Evolutionary conservation across 2,797 vertebrate genomes (phyloP).

Genomic region (Rhincodon typus): DNA sequence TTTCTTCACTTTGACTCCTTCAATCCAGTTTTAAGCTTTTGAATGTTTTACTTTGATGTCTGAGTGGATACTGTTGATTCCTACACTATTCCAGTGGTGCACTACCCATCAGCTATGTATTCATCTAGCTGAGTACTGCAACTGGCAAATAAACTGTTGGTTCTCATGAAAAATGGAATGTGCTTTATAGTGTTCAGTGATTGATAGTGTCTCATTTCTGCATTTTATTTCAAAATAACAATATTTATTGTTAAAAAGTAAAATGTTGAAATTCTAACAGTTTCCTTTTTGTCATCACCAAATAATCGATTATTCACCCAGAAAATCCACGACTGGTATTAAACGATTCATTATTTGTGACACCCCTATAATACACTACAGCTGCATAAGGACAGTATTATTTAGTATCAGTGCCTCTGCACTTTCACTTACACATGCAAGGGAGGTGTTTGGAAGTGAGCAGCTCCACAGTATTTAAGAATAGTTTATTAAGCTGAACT

Average conservation of each 20-base stretch:
- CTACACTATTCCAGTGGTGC: neutral
- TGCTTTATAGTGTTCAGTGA: neutral
- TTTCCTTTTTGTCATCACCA: conserved; percentile 10
- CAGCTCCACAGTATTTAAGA: conserved; percentile 67
- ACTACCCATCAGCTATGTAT: neutral
- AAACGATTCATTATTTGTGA: conserved; percentile 36
- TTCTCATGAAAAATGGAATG: conserved; percentile 19
- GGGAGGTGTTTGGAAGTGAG: conserved; percentile 66
- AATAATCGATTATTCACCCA: conserved; percentile 30
- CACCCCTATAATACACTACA: conserved; percentile 25
- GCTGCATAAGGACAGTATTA: conserved; percentile 59
- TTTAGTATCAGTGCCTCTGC: conserved; percentile 60
- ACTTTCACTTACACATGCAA: conserved; percentile 67
- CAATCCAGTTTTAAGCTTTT: neutral
- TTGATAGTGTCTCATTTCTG: conserved; percentile 24
- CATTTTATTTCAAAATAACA: conserved; percentile 22
- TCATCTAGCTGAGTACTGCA: neutral
- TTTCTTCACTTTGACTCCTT: neutral
- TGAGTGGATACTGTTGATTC: neutral
- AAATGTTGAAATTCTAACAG: conserved; percentile 27
- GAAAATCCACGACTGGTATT: conserved; percentile 20
- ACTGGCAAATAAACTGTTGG: conserved; percentile 23
- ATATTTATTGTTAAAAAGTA: conserved; percentile 28
- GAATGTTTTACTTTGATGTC: neutral
- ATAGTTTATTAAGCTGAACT: conserved; percentile 71